Evolutionary conservation across 2,888 invertebrate species (phyloP).

Genomic region (Unio pictorum): DNA sequence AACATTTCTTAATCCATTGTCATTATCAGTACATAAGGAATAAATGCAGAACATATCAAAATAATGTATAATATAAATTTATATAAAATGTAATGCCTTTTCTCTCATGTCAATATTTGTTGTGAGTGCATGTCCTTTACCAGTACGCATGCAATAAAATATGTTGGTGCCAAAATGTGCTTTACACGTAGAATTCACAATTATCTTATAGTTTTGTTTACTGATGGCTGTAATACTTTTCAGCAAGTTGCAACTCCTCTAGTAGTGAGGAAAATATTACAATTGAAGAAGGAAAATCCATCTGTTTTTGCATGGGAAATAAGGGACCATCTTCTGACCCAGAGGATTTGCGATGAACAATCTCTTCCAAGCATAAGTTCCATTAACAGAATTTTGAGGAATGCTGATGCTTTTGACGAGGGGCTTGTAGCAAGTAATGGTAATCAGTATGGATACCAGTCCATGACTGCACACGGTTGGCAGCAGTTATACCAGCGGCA

Average conservation of each 20-base stretch:
- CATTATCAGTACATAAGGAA: too few relatives aligned
- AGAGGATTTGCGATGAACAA: slow-evolving; percentile 85
- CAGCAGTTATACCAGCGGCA: slow-evolving; percentile 33
- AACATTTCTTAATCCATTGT: too few relatives aligned
- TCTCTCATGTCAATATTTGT: too few relatives aligned
- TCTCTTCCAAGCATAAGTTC: slow-evolving; percentile 92
- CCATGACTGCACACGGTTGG: slow-evolving; percentile 24
- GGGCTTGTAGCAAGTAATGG: slow-evolving; percentile 33
- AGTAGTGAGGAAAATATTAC: slow-evolving; percentile 93
- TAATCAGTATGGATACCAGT: slow-evolving; percentile 23
- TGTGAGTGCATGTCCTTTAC: neutral
- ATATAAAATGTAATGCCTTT: too few relatives aligned
- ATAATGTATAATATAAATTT: too few relatives aligned
- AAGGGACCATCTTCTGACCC: slow-evolving; percentile 88
- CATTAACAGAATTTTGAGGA: slow-evolving; percentile 90
- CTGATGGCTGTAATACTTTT: slow-evolving; percentile 6
- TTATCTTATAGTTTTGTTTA: slow-evolving; percentile 2
- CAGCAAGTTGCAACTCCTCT: slow-evolving; percentile 93
- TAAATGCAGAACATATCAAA: too few relatives aligned
- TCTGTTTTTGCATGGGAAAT: slow-evolving; percentile 99
- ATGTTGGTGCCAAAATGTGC: neutral
- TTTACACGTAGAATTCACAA: neutral
- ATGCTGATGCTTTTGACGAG: slow-evolving; percentile 50
- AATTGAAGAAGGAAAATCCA: slow-evolving; percentile 94
- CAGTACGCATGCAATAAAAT: neutral